phyloP scores from a whole-genome alignment of 1,140 invertebrate species.

The Anastrepha obliqua region DNA sequence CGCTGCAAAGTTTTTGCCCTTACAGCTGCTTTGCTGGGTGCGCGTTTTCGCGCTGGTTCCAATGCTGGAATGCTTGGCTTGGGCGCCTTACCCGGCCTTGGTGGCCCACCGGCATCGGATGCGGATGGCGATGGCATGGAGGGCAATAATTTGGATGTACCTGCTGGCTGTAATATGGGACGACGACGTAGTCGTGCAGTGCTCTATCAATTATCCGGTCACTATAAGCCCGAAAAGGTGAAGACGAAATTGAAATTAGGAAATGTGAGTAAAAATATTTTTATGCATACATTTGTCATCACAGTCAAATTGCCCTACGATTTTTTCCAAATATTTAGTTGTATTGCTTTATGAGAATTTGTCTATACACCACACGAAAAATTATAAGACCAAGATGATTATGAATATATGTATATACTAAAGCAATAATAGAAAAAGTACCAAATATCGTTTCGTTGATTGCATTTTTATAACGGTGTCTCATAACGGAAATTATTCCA shows the following conservation, averaged over 20 bases:
- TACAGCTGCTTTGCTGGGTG: slow-evolving; percentile 73
- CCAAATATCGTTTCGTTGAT: too few species aligned
- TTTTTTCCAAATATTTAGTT: too few species aligned
- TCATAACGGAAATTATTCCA: too few species aligned
- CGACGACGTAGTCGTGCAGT: slow-evolving; percentile 93
- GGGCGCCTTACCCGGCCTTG: slow-evolving; percentile 81
- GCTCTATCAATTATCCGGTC: slow-evolving; percentile 96
- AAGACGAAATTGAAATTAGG: slow-evolving; percentile 96
- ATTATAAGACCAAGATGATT: too few species aligned
- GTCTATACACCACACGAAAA: too few species aligned
- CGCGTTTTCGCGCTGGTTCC: slow-evolving; percentile 79
- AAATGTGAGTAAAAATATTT: slow-evolving; percentile 83
- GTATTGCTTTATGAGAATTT: too few species aligned
- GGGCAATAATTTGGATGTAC: slow-evolving; percentile 87
- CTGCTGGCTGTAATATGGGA: slow-evolving; percentile 90
- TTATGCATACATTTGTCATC: background rate
- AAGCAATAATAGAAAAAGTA: too few species aligned
- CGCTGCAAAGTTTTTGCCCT: slow-evolving; percentile 74
- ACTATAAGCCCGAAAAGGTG: slow-evolving; percentile 93
- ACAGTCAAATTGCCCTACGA: too few species aligned
- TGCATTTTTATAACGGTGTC: too few species aligned
- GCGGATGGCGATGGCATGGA: slow-evolving; percentile 81
- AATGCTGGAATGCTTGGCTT: slow-evolving; percentile 83
- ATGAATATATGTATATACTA: too few species aligned
- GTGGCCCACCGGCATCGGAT: slow-evolving; percentile 76